These are phyloP conservation scores for Papilio glaucus DNA, from an alignment of 1,140 invertebrate species.

Conservation along the genomic window DNA sequence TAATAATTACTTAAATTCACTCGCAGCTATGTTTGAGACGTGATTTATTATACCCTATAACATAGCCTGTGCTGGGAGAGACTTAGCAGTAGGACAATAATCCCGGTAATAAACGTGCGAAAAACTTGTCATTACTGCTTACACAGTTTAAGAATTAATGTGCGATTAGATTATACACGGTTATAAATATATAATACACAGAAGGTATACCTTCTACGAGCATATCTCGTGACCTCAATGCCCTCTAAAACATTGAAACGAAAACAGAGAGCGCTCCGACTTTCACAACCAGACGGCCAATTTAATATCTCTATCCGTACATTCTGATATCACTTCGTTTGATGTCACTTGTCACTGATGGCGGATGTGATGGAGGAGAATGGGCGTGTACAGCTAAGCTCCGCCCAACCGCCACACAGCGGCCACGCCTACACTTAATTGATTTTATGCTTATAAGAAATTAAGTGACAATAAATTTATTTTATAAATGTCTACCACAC, in stretches of 20 bases:
- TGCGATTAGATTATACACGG: no score
- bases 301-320: slow-evolving; percentile 26
- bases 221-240: background rate
- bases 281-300: slow-evolving; percentile 31
- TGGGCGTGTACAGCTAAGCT: slow-evolving; percentile 44
- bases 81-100: no score
- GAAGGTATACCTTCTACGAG: no score
- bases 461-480: slow-evolving; percentile 14
- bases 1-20: no score
- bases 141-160: no score
- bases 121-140: no score
- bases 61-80: no score
- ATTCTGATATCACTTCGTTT: slow-evolving; percentile 43
- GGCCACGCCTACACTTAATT: slow-evolving; percentile 49
- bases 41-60: no score
- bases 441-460: slow-evolving; percentile 37
- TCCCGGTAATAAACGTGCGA: no score
- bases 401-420: slow-evolving; percentile 43
- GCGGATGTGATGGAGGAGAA: slow-evolving; percentile 36
- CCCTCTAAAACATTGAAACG: slow-evolving; percentile 18
- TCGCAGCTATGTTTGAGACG: no score
- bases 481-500: background rate
- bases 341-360: slow-evolving; percentile 46
- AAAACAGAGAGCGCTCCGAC: background rate
- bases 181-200: no score